A percentile compares a stretch with the other conserved stretches of the same genome.
Evolutionary conservation across 2,888 invertebrate species (phyloP).

Genomic region (Hermaeophaga mercurialis): DNA sequence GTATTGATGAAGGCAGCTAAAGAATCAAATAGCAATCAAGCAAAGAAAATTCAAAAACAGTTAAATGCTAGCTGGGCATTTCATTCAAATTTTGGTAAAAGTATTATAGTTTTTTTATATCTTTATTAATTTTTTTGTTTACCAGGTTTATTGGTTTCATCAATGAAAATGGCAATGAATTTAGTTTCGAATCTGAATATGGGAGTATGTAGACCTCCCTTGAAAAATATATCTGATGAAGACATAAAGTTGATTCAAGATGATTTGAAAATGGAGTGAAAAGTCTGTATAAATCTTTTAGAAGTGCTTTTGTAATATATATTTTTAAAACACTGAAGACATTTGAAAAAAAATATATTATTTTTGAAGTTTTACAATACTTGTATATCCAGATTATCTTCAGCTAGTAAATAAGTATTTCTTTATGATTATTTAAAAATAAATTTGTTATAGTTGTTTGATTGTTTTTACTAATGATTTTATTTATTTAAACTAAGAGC

Average conservation of each 20-base stretch:
- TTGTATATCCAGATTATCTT: too few relatives aligned
- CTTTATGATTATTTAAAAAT: too few relatives aligned
- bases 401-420: too few relatives aligned
- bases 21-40: slow-evolving; percentile 57
- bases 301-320: too few relatives aligned
- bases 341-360: too few relatives aligned
- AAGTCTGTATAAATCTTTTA: too few relatives aligned
- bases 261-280: slow-evolving; percentile 11
- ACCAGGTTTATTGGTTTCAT: slow-evolving; percentile 71
- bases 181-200: slow-evolving; percentile 65
- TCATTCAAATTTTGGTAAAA: slow-evolving; percentile 61
- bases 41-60: slow-evolving; percentile 61
- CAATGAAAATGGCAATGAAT: slow-evolving; percentile 74
- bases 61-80: slow-evolving; percentile 59
- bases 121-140: not conserved
- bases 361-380: too few relatives aligned
- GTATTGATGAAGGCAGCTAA: slow-evolving; percentile 62
- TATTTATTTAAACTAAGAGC: too few relatives aligned
- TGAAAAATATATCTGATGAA: slow-evolving; percentile 57
- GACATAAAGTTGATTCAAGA: slow-evolving; percentile 27
- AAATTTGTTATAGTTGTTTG: too few relatives aligned
- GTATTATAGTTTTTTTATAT: slow-evolving; percentile 10
- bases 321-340: not conserved
- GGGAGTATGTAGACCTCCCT: slow-evolving; percentile 67
- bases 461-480: too few relatives aligned